Evolutionary conservation across 2,888 invertebrate genomes (phyloP).

Genomic region (Harpagoxenus sublaevis): DNA sequence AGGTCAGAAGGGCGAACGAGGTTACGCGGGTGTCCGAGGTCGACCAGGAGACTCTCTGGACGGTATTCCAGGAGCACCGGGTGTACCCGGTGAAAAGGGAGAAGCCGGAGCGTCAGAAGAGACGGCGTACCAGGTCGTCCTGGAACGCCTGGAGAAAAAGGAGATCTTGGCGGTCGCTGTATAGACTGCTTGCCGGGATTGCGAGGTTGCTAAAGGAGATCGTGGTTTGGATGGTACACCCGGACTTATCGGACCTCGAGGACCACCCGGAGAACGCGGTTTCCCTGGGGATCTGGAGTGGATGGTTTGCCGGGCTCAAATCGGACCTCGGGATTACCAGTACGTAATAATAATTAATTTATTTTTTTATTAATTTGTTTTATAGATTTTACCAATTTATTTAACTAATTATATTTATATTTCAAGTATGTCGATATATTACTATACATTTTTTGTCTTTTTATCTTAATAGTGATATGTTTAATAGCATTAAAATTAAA

Average conservation of each 20-base stretch:
- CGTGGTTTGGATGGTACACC: constrained; percentile 90
- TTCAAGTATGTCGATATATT: background rate
- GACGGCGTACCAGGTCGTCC: constrained; percentile 90
- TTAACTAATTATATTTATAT: background rate
- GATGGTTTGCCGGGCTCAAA: constrained; percentile 90
- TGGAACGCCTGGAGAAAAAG: constrained; percentile 90
- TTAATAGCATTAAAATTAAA: background rate
- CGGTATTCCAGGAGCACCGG: constrained; percentile 93
- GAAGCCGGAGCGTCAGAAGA: constrained; percentile 90
- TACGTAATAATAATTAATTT: constrained; percentile 82
- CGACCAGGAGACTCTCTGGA: constrained; percentile 93
- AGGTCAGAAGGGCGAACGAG: constrained; percentile 93
- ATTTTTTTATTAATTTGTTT: background rate
- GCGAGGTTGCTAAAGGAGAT: constrained; percentile 92
- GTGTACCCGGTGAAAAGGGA: constrained; percentile 90
- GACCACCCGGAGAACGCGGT: constrained; percentile 91
- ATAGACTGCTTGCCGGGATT: constrained; percentile 92
- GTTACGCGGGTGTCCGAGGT: constrained; percentile 92
- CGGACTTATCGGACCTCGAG: constrained; percentile 91
- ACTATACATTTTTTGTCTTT: background rate
- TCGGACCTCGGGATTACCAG: constrained; percentile 91
- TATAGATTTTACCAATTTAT: background rate
- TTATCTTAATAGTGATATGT: background rate
- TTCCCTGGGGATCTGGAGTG: constrained; percentile 89
- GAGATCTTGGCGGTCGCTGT: constrained; percentile 94